phyloP scores from a whole-genome alignment of 2,888 invertebrate genomes.

The Drosophila falleni region DNA sequence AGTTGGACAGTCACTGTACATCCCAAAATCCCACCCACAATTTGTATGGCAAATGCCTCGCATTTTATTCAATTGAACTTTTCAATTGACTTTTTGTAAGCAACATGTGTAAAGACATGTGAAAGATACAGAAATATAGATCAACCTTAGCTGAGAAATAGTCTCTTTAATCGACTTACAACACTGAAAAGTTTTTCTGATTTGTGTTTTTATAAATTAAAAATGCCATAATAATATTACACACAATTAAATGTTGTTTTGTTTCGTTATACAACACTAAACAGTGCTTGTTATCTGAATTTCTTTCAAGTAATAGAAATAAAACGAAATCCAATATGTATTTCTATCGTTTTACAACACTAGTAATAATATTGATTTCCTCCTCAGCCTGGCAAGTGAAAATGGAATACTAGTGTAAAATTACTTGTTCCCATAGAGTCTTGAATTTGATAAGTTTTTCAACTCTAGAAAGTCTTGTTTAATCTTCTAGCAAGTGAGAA shows the following conservation, averaged over 20 bases:
- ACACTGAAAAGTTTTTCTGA: neutral
- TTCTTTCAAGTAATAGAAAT: neutral
- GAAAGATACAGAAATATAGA: neutral
- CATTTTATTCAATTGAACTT: constrained; percentile 67
- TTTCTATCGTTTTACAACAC: neutral
- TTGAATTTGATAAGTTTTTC: neutral
- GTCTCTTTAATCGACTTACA: neutral
- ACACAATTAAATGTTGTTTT: neutral
- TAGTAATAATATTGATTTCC: neutral
- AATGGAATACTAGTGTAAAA: neutral
- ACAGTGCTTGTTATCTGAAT: neutral
- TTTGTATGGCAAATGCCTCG: constrained; percentile 27
- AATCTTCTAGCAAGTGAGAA: neutral
- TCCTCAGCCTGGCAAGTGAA: neutral
- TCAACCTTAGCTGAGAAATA: neutral
- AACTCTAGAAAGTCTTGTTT: neutral
- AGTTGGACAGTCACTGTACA: constrained; percentile 56
- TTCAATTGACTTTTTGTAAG: constrained; percentile 59
- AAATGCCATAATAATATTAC: neutral
- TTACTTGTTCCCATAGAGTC: neutral
- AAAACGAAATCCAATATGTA: too few relatives aligned
- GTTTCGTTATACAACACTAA: neutral
- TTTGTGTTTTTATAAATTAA: neutral
- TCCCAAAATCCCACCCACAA: constrained; percentile 37
- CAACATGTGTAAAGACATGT: constrained; percentile 1